Base-by-base conservation (phyloP, 2,113 vertebrate species). In the Oostethus manadensis region DNA sequence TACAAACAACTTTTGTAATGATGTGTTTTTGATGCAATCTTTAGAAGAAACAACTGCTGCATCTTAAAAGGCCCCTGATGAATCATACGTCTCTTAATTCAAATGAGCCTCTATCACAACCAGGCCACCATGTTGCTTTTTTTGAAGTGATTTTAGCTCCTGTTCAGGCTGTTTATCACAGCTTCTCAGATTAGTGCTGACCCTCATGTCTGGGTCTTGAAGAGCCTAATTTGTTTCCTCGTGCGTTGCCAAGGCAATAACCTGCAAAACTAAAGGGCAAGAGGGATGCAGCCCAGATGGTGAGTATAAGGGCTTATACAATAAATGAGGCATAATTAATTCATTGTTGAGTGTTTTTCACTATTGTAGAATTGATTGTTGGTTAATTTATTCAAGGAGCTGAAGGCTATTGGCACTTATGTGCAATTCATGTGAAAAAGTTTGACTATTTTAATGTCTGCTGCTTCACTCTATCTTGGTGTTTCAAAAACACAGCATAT, bases 211-310 rank as follows among this genome's bases (percentile, higher is more conserved):
- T 81, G 77, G 84, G 81, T 70, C 82, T 85, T 80, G 70, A 79
- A 83, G 74, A 81, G 72, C 65, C 71, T 72, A 62, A 72, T 80
- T 86, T 83, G 76, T 87, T 88, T 88, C 77, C 80, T 66, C 62
- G 58, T 71, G 74, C 70, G 84, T 90, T 90, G 83, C 88, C 89
- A 88, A 77, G 88, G 88, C 55, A 16, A 89, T 88, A 78, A 76
- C 80, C 77, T 56, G 71, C 72, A 63, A 74, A 75, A 83, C 67
- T 71, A 80, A 68, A 79, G 77, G 81, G 85, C 74, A 70, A 65
- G 68, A 73, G 56, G 76, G 64, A 72, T 23, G 18, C 1, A 42
- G 59, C 66, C 9, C 48, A 71, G 66, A 26, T 51, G 71, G 48
- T 2, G 38, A 61, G 22, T 44, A 73, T 40, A 10, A 58, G 67